Percentiles rank a stretch among this genome's conserved stretches.
Evolutionary conservation across 2,888 invertebrate species (phyloP).

Genomic region (Caenorhabditis virilis): DNA sequence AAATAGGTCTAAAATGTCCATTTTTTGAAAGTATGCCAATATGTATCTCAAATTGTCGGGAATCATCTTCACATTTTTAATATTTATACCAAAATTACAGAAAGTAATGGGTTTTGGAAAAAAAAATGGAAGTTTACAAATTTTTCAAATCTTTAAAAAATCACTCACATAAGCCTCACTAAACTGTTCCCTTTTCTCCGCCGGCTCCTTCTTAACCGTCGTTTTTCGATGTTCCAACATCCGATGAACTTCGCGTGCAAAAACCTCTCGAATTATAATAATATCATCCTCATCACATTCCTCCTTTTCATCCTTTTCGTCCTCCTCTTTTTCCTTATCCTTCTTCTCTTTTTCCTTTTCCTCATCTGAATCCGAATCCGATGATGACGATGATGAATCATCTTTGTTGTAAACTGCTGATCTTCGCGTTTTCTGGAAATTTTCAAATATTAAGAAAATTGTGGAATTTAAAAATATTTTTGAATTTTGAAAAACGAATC

Average conservation of each 20-base stretch:
- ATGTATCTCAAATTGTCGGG: no score
- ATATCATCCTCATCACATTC: slow-evolving; percentile 1
- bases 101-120: no score
- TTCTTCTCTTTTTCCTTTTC: not conserved
- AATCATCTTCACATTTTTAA: no score
- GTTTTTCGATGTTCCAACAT: no score
- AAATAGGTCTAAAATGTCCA: no score
- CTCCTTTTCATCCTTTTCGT: not conserved
- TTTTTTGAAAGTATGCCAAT: no score
- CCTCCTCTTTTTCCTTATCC: not conserved
- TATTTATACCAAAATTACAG: no score
- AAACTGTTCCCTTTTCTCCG: no score
- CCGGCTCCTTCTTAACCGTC: no score
- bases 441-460: not conserved
- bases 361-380: slow-evolving; percentile 9
- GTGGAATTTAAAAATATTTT: not conserved
- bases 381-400: slow-evolving; percentile 9
- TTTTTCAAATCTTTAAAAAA: no score
- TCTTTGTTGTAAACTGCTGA: slow-evolving; percentile 7
- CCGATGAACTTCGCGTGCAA: not conserved
- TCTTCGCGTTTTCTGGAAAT: slow-evolving; percentile 23
- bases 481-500: not conserved
- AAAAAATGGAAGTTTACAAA: no score
- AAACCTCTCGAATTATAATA: not conserved
- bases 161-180: no score